These are phyloP conservation scores for Sitodiplosis mosellana DNA, from an alignment of 1,140 invertebrate genomes.

Conservation along the genomic window DNA sequence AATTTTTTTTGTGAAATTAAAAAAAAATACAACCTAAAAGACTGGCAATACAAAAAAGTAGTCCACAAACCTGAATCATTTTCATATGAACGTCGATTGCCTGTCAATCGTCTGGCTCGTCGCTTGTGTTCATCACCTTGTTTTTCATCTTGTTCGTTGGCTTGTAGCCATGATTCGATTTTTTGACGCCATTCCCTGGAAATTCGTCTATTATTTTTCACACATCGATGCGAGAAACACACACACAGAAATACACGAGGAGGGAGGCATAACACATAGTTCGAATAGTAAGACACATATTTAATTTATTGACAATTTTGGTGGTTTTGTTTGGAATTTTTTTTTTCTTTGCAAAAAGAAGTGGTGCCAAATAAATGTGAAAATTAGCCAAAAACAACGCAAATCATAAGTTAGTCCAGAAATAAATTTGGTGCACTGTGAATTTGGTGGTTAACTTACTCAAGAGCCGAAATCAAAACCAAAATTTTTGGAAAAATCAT, in stretches of 20 bases:
- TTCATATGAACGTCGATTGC: constrained; percentile 58
- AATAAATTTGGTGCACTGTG: too few relatives aligned
- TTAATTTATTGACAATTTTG: background rate
- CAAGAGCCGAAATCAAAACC: too few relatives aligned
- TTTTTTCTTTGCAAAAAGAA: too few relatives aligned
- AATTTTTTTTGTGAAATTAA: too few relatives aligned
- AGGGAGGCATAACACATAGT: too few relatives aligned
- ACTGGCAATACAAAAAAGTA: background rate
- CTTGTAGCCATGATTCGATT: constrained; percentile 77
- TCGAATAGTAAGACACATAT: background rate
- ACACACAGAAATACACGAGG: background rate
- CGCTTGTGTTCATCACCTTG: constrained; percentile 43
- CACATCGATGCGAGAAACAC: background rate
- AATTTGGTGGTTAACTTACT: too few relatives aligned
- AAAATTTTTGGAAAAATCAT: too few relatives aligned
- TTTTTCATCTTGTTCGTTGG: constrained; percentile 67
- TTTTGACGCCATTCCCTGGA: constrained; percentile 64
- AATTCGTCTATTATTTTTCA: constrained; percentile 13
- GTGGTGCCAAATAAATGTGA: too few relatives aligned
- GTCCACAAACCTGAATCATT: constrained; percentile 52
- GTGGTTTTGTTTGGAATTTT: too few relatives aligned
- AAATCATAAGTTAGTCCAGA: too few relatives aligned
- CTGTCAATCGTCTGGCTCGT: constrained; percentile 37
- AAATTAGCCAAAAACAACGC: too few relatives aligned
- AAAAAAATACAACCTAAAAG: too few relatives aligned